A percentile compares a stretch with the other conserved stretches of the same genome.
These are phyloP conservation scores for Synchiropus splendidus DNA, from an alignment of 2,113 vertebrate genomes.

Conservation along the genomic window DNA sequence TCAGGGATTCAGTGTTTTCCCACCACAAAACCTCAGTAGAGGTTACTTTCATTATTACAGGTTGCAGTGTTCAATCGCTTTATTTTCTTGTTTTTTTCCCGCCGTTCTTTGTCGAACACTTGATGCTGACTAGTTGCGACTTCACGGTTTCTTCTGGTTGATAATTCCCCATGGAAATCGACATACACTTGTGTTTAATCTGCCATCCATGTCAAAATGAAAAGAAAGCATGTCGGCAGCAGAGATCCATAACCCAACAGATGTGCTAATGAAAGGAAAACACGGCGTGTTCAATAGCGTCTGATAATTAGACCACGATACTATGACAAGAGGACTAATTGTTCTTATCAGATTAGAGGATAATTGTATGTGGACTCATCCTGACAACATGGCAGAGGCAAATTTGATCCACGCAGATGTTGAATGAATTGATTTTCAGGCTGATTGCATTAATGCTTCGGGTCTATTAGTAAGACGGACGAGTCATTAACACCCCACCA, in stretches of 20 bases:
- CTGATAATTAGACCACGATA: conserved; percentile 41
- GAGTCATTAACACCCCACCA: conserved; percentile 51
- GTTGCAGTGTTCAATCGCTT: no score
- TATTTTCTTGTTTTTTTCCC: no score
- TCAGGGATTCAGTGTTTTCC: no score
- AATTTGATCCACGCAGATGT: conserved; percentile 62
- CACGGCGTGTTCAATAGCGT: conserved; percentile 16
- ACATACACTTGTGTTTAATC: no score
- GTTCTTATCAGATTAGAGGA: conserved; percentile 53
- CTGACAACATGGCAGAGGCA: conserved; percentile 48
- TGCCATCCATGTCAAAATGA: no score
- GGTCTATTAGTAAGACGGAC: conserved; percentile 49
- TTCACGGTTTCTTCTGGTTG: no score
- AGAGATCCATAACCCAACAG: neutral
- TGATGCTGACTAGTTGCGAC: no score
- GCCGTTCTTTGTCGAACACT: no score
- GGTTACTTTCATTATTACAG: no score
- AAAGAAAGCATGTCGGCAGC: no score
- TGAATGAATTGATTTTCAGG: conserved; percentile 59
- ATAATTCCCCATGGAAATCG: no score
- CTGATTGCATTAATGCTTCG: conserved; percentile 55
- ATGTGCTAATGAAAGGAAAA: neutral
- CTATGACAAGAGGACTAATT: conserved; percentile 36
- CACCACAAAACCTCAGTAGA: no score
- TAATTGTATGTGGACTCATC: conserved; percentile 55